Evolutionary conservation across 2,888 invertebrate species (phyloP), one percentile per base, ranked within the genome.

Genomic region (Palloptera scutellata): DNA sequence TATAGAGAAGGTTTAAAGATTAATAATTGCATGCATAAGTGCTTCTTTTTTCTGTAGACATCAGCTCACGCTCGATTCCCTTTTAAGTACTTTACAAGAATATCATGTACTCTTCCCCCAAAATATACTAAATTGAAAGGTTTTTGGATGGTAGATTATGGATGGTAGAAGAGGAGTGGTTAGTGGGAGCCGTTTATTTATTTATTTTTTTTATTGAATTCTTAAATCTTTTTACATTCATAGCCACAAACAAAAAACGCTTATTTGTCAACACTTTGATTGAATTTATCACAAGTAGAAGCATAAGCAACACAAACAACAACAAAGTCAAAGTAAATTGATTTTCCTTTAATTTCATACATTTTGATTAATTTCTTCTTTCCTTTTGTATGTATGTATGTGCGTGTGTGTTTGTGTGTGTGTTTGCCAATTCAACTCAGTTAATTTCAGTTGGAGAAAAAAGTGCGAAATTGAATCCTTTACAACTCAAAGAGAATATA

Each of bases 341-440:
- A 73, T 73, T 75, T 70, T 68, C 69, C 73, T 77, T 79, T 75
- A 77, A 78, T 81, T 76, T 79, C 72, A 74, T 74, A 77, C 74
- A 77, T 77, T 79, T 79, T 80, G 77, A 79, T 80, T 79, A 78
- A 77, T 79, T 76, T 77, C 67, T 68, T 61, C 60, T 69, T 64
- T 64, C 15, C 8, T 12, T 48, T 64, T 12, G 2, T n/a, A 19
- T 19, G n/a, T 19, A 15, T 1, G 15, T 20, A 10, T 61, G 9
- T 15, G 10, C 8, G 19, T 51, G 17, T 12, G 43, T 15, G 13
- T 6, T 1, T 1, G 40, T 61, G n/a, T 51, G n/a, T 30, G 2
- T 40, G 10, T n/a, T 10, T 52, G 30, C 6, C 30, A 30, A 30
- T 30, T 30, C 30, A 30, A 30, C 30, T 30, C 30, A 30, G 30